Base-by-base conservation (phyloP, 2,888 invertebrate genomes). In the Poecilus cupreus region DNA sequence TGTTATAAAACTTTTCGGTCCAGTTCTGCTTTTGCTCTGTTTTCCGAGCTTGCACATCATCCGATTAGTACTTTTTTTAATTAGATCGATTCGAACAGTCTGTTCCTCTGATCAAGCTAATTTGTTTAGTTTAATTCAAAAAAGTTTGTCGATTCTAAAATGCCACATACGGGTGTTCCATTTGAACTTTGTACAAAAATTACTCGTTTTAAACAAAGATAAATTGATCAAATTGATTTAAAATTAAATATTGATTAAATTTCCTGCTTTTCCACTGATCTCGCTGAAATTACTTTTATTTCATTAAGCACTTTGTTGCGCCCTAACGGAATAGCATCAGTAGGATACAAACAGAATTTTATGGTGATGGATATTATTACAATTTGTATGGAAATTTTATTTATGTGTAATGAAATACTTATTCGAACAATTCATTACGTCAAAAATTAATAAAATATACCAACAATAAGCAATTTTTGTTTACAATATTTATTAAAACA, bases 121-220 rank as follows among this genome's bases (percentile, higher is more conserved):
- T 51, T 74, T 49, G 22, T 22, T 43, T 74, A 26, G 51, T 51
- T 74, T 70, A 70, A 10, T 43, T 70, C 24, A 16, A 37, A 68
- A 60, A 68, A 68, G 32, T 18, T 43, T 24, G 24, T 26, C 26
- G 26, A n/a, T 60, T 57, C 11, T 26, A 60, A 60, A 60, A 26
- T 68, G 22, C 64, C 18, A 32, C 64, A 68, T 37, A 68, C 64
- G 18, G 37, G 32, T 18, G 18, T 68, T 37, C 18, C 37, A 37
- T 68, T 6, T 68, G 64, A 68, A 68, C 54, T 68, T 39, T 68
- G 18, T 37, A 37, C 64, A 37, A 68, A 68, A 64, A 68, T 39
- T 60, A 60, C 26, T 5, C 24, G 26, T 26, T 26, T 57, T 60
- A 54, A 54, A 54, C 22, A 60, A 60, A 60, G 60, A 13, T 60